A percentile compares a stretch with the other conserved stretches of the same genome.
Conservation (phyloP, 2,888 invertebrate genomes). For the Drosophila tanythrix region DNA sequence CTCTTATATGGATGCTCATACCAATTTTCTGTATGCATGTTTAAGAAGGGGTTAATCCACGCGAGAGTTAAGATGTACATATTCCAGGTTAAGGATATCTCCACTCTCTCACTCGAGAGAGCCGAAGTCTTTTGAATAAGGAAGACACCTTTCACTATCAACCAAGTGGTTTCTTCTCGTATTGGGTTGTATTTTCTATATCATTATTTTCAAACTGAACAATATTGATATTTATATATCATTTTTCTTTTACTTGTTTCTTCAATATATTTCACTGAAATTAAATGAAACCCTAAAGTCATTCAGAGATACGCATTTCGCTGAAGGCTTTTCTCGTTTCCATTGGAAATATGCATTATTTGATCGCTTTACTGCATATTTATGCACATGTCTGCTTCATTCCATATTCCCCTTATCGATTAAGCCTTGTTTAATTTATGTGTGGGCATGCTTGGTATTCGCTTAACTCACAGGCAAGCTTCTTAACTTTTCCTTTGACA, state of each 20-base stretch:
- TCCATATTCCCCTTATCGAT: constrained; percentile 32
- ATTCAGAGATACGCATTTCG: not conserved
- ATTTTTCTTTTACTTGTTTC: not conserved
- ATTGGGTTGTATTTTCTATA: too few relatives aligned
- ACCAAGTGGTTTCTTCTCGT: not conserved
- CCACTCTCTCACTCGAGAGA: not conserved
- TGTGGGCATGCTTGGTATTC: constrained; percentile 31
- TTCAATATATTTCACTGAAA: not conserved
- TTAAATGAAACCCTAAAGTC: not conserved
- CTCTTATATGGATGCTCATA: not conserved
- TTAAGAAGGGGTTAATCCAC: not conserved
- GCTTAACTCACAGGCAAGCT: not conserved
- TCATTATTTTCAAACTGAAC: not conserved
- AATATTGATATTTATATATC: not conserved
- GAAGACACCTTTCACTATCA: not conserved
- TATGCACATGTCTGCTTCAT: constrained; percentile 7
- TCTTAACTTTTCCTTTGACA: constrained; percentile 25
- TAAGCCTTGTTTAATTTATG: constrained; percentile 47
- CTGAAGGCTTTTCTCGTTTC: not conserved
- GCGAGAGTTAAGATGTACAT: not conserved
- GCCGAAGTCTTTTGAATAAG: too few relatives aligned
- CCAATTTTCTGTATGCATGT: not conserved
- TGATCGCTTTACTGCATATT: constrained; percentile 3
- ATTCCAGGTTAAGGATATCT: not conserved
- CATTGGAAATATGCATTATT: constrained; percentile 11